Evolutionary conservation across 2,797 vertebrate genomes (phyloP).

Genomic region (Clarias pachynema): DNA sequence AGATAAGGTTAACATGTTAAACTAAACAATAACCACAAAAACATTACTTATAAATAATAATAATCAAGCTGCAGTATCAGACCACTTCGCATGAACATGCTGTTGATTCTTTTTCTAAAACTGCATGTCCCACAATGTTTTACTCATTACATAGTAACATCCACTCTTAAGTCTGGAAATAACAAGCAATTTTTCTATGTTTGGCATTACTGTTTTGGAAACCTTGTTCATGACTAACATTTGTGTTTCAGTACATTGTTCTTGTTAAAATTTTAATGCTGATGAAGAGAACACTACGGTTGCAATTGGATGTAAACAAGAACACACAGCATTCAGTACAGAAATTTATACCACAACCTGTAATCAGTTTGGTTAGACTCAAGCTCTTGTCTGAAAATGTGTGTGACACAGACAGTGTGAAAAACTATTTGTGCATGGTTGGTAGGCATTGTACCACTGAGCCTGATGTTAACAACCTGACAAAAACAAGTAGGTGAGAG

Average conservation of each 20-base stretch:
- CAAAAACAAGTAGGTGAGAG: background rate
- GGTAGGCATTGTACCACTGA: background rate
- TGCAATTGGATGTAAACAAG: background rate
- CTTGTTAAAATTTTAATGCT: background rate
- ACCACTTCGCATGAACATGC: background rate
- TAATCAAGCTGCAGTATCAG: background rate
- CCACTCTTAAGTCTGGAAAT: background rate
- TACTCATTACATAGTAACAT: background rate
- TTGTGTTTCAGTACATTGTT: background rate
- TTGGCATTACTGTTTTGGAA: background rate
- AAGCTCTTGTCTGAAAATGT: background rate
- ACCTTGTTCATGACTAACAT: background rate
- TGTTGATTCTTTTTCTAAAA: background rate
- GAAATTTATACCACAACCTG: background rate
- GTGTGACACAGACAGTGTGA: background rate
- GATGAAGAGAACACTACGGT: background rate
- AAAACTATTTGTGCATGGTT: background rate
- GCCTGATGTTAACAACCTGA: background rate
- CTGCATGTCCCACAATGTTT: too few species aligned
- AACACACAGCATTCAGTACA: background rate
- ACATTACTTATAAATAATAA: background rate
- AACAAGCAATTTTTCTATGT: background rate
- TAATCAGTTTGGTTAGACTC: background rate
- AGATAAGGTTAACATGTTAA: too few species aligned
- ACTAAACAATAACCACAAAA: too few species aligned